These are phyloP conservation scores for Ahaetulla prasina DNA, from an alignment of 2,113 vertebrate genomes.

Conservation along the genomic window DNA sequence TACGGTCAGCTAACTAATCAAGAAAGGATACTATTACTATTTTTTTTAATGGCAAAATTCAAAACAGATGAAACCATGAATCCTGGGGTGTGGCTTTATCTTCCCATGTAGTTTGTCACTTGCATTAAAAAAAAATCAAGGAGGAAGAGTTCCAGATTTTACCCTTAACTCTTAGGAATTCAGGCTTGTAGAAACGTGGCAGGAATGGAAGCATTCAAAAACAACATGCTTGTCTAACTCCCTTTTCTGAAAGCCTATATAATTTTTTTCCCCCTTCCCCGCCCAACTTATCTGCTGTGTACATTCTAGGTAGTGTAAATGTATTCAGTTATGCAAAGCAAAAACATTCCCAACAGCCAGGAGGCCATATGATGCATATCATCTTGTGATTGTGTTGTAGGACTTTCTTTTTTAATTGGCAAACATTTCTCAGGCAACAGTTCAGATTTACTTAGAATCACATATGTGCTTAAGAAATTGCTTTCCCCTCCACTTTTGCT, in stretches of 20 bases:
- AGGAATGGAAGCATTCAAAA: background rate
- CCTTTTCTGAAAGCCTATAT: background rate
- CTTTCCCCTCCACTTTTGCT: constrained; percentile 49
- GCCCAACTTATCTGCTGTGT: constrained; percentile 45
- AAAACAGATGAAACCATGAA: background rate
- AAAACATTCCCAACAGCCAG: constrained; percentile 65
- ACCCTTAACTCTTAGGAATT: too few relatives aligned
- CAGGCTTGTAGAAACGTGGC: background rate
- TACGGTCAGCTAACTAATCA: background rate
- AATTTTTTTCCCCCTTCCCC: constrained; percentile 1
- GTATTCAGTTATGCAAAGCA: constrained; percentile 62
- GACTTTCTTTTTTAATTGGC: constrained; percentile 74
- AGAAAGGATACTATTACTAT: background rate
- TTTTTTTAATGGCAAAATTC: background rate
- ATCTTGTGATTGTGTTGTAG: constrained; percentile 68
- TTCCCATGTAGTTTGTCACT: background rate
- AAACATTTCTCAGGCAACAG: constrained; percentile 75
- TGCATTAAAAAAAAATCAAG: background rate
- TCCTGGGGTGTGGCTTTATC: background rate
- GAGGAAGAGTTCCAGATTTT: background rate
- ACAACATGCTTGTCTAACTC: background rate
- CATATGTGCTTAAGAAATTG: constrained; percentile 75
- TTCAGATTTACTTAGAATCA: constrained; percentile 71
- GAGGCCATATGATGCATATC: constrained; percentile 73
- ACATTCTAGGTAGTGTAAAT: constrained; percentile 66